These are phyloP conservation scores for Reticulitermes lucifugus DNA, from an alignment of 2,888 invertebrate genomes.

Conservation along the genomic window DNA sequence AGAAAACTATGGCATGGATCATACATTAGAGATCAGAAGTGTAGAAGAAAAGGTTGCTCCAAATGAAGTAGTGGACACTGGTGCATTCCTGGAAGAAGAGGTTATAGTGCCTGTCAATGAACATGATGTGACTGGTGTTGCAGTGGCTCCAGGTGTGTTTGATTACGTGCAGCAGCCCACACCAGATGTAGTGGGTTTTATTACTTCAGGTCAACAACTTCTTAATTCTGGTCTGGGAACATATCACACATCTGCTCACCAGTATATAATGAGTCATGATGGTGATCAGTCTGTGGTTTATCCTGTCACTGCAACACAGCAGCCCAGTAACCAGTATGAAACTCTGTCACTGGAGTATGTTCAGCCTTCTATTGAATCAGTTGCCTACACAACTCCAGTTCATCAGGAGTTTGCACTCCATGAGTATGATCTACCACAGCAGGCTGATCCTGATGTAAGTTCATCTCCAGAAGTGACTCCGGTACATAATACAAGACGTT, in stretches of 20 bases:
- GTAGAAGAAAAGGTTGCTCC: conserved; percentile 17
- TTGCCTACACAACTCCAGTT: conserved; percentile 17
- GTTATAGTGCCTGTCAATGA: conserved; percentile 24
- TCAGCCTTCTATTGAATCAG: conserved; percentile 23
- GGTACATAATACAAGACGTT: neutral
- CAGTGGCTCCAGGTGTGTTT: conserved; percentile 59
- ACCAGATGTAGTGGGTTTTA: conserved; percentile 66
- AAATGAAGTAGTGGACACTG: conserved; percentile 17
- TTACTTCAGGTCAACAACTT: conserved; percentile 64
- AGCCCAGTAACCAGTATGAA: conserved; percentile 24
- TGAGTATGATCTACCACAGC: conserved; percentile 8
- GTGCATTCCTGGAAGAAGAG: conserved; percentile 41
- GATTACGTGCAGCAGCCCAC: conserved; percentile 66
- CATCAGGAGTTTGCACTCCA: conserved; percentile 22
- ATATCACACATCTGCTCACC: conserved; percentile 59
- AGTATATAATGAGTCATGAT: conserved; percentile 42
- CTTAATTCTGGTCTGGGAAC: conserved; percentile 66
- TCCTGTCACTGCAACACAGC: conserved; percentile 31
- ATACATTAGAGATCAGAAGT: neutral
- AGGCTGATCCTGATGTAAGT: neutral
- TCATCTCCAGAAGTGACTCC: conserved; percentile 7
- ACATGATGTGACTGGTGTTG: conserved; percentile 36
- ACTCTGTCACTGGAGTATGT: conserved; percentile 27
- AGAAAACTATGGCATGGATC: neutral
- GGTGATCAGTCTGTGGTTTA: conserved; percentile 40